phyloP scores from a whole-genome alignment of 1,140 invertebrate species.

The Brachystomella parvula region DNA sequence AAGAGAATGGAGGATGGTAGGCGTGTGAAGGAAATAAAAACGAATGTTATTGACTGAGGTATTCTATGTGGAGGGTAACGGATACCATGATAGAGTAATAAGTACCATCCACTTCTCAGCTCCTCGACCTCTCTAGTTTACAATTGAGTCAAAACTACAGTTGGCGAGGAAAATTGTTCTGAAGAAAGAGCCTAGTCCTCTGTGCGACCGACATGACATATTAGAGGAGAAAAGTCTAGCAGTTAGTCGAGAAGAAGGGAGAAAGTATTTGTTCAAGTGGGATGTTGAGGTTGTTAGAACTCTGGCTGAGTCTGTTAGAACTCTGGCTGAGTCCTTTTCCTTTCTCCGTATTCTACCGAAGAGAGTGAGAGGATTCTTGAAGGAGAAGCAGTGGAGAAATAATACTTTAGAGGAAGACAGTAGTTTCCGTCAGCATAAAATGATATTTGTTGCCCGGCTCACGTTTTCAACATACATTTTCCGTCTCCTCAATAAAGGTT shows the following conservation, averaged over 20 bases:
- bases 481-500: slow-evolving; percentile 30
- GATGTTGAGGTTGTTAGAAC: slow-evolving; percentile 9
- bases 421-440: slow-evolving; percentile 29
- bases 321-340: neutral
- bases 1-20: neutral
- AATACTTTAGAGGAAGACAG: slow-evolving; percentile 19
- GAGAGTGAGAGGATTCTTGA: neutral
- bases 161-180: neutral
- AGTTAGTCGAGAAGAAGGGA: neutral
- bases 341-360: neutral
- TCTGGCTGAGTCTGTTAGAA: neutral
- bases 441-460: slow-evolving; percentile 29
- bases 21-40: neutral
- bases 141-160: neutral
- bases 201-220: too few species aligned
- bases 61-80: neutral
- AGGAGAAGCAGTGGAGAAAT: slow-evolving; percentile 3
- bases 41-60: neutral
- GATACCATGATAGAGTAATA: neutral
- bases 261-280: slow-evolving; percentile 1
- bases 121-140: neutral
- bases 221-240: too few species aligned
- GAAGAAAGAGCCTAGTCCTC: too few species aligned
- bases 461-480: slow-evolving; percentile 28
- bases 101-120: neutral